These are phyloP conservation scores for Pelobates fuscus DNA, from an alignment of 2,113 vertebrate genomes.

Conservation along the genomic window DNA sequence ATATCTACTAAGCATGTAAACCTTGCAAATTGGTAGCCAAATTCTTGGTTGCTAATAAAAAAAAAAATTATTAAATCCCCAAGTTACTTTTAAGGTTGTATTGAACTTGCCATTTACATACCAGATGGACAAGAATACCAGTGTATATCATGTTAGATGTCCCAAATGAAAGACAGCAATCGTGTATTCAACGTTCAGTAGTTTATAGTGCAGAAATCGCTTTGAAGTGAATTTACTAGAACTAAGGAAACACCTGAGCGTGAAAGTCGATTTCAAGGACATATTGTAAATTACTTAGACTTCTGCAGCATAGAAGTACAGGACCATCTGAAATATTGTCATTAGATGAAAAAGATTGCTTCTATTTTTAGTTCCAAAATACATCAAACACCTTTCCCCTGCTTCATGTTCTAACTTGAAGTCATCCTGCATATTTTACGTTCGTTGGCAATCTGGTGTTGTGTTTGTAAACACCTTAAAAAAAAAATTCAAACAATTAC, in stretches of 20 bases:
- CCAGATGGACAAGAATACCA: neutral
- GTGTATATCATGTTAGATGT: neutral
- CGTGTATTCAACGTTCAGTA: constrained; percentile 1
- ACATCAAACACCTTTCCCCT: constrained; percentile 31
- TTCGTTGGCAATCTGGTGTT: constrained; percentile 3
- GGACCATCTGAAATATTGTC: constrained; percentile 12
- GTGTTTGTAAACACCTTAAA: neutral
- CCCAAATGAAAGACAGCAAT: constrained; percentile 17
- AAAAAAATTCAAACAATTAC: neutral
- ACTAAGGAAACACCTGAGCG: constrained; percentile 27
- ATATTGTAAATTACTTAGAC: constrained; percentile 21
- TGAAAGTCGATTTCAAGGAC: constrained; percentile 34
- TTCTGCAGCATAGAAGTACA: constrained; percentile 47
- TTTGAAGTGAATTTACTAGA: constrained; percentile 48
- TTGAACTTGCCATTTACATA: too few relatives aligned
- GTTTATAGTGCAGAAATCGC: constrained; percentile 43
- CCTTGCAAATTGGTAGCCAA: too few relatives aligned
- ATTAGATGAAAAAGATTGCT: constrained; percentile 37
- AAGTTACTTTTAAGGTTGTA: too few relatives aligned
- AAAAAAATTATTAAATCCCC: too few relatives aligned
- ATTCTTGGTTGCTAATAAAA: too few relatives aligned
- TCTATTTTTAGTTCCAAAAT: constrained; percentile 44
- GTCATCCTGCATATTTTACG: constrained; percentile 21
- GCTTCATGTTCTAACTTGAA: constrained; percentile 36
- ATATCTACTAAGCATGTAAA: too few relatives aligned